Evolutionary conservation across 2,797 vertebrate species (phyloP).

Genomic region (Mico argentatus): DNA sequence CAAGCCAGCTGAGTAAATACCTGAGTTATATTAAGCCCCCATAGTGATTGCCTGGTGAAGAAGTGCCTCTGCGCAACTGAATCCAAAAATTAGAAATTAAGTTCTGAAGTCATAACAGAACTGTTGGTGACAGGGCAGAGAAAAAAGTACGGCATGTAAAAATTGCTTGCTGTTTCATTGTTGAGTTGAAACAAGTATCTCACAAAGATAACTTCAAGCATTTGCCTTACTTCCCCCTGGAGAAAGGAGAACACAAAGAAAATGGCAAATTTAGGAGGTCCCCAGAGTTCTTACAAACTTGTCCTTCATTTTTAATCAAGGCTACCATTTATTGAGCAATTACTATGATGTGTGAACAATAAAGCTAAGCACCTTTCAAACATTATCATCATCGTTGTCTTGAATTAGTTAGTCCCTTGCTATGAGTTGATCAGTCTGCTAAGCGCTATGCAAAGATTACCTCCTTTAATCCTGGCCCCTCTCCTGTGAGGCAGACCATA

Average conservation of each 20-base stretch:
- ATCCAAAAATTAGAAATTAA: slow-evolving; percentile 75
- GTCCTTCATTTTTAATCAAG: slow-evolving; percentile 48
- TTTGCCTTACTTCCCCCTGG: slow-evolving; percentile 66
- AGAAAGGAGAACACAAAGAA: slow-evolving; percentile 40
- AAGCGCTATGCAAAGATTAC: not conserved
- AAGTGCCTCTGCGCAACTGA: slow-evolving; percentile 20
- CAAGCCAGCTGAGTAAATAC: slow-evolving; percentile 71
- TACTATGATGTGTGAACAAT: not conserved
- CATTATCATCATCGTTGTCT: not conserved
- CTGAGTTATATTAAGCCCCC: slow-evolving; percentile 70
- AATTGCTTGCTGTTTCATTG: slow-evolving; percentile 66
- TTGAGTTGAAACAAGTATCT: slow-evolving; percentile 77
- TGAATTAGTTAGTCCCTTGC: not conserved
- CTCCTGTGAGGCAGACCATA: not conserved
- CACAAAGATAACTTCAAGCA: slow-evolving; percentile 74
- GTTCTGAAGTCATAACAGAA: slow-evolving; percentile 75
- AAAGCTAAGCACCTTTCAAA: not conserved
- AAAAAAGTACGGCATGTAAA: slow-evolving; percentile 65
- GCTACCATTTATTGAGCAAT: slow-evolving; percentile 56
- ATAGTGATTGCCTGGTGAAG: slow-evolving; percentile 60
- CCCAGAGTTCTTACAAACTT: not conserved
- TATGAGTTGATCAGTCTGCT: not conserved
- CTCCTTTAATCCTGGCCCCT: not conserved
- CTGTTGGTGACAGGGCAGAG: slow-evolving; percentile 53
- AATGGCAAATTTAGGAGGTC: slow-evolving; percentile 9